These are phyloP conservation scores for Callorhinus ursinus DNA, from an alignment of 2,113 vertebrate genomes.

Conservation along the genomic window DNA sequence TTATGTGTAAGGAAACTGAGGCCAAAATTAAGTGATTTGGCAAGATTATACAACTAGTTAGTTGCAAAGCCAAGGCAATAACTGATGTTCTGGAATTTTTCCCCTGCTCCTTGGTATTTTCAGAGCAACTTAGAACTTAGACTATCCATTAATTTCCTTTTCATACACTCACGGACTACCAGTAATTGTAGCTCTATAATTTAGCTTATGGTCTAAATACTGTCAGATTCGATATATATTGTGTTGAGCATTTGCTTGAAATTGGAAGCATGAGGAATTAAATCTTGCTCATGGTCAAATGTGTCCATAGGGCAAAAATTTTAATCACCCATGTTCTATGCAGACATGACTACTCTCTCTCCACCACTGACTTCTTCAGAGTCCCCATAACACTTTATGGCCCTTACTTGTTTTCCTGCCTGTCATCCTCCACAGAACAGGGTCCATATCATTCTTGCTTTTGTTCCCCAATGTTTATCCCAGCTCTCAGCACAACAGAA, in stretches of 20 bases:
- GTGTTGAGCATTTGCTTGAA: conserved; percentile 2
- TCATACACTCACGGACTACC: not conserved
- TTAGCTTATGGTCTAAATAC: not conserved
- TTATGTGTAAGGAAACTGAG: not conserved
- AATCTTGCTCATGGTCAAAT: not conserved
- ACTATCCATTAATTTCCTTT: not conserved
- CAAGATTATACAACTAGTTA: not conserved
- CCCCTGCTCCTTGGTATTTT: not conserved
- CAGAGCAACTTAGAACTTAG: not conserved
- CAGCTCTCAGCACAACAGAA: not conserved
- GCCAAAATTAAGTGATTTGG: not conserved
- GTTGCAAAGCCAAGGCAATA: not conserved
- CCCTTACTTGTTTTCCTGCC: not conserved
- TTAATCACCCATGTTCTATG: not conserved
- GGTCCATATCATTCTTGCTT: not conserved
- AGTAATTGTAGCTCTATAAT: not conserved
- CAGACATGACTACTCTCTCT: not conserved
- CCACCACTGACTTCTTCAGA: not conserved
- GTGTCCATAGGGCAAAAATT: not conserved
- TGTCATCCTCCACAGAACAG: not conserved
- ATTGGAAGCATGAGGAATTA: not conserved
- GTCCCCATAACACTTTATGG: fast-evolving
- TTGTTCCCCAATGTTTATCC: not conserved
- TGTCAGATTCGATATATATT: not conserved
- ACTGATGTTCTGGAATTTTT: not conserved